A percentile compares a stretch with the other conserved stretches of the same genome.
phyloP scores from a whole-genome alignment of 2,113 vertebrate species.

The Casuarius casuarius region DNA sequence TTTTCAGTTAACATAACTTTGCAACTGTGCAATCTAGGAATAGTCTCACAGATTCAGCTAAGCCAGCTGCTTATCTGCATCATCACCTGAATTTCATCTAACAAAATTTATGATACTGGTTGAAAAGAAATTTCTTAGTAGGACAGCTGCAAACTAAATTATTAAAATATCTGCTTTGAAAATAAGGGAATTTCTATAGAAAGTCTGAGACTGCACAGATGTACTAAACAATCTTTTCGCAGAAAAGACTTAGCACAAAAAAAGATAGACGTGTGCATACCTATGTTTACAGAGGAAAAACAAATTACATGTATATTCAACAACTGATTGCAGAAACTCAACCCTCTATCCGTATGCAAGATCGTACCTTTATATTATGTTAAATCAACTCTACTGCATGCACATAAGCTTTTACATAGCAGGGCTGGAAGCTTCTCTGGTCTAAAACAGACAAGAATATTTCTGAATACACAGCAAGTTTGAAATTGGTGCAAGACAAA shows the following conservation, averaged over 20 bases:
- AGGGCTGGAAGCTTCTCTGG: not conserved
- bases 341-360: not conserved
- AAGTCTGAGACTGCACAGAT: not conserved
- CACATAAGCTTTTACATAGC: not conserved
- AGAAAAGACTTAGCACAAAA: not conserved
- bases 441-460: not conserved
- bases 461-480: not conserved
- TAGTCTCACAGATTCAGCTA: not conserved
- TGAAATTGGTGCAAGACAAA: not conserved
- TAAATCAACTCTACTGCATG: not conserved
- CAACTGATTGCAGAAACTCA: not conserved
- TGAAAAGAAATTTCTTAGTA: not conserved
- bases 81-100: not conserved
- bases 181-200: not conserved
- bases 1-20: not conserved
- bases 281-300: not conserved
- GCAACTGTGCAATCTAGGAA: not conserved
- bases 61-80: not conserved
- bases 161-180: not conserved
- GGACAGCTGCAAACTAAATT: not conserved
- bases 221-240: not conserved
- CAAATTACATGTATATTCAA: not conserved
- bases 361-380: not conserved
- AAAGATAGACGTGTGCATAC: not conserved
- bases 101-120: not conserved